Evolutionary conservation across 1,140 invertebrate genomes (phyloP).

Genomic region (Rhyzopertha dominica): DNA sequence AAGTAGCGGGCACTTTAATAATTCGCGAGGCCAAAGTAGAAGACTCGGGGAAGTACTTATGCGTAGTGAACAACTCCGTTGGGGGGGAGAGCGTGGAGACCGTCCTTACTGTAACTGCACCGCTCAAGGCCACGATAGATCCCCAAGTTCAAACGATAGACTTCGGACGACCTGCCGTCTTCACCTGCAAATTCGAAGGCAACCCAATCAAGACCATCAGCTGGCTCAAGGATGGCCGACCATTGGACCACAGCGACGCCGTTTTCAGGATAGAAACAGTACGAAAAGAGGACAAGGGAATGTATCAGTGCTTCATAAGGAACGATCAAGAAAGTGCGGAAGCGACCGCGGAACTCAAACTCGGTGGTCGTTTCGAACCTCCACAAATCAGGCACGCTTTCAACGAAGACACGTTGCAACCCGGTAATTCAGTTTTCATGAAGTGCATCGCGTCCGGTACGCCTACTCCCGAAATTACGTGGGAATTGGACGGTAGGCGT

Average conservation of each 20-base stretch:
- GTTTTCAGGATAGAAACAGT: slow-evolving; percentile 82
- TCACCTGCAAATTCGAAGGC: slow-evolving; percentile 85
- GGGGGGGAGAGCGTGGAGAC: slow-evolving; percentile 90
- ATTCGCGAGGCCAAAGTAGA: slow-evolving; percentile 85
- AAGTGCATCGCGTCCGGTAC: slow-evolving; percentile 78
- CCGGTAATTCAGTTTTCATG: slow-evolving; percentile 77
- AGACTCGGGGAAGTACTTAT: slow-evolving; percentile 90
- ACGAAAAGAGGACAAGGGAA: slow-evolving; percentile 91
- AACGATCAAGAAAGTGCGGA: slow-evolving; percentile 93
- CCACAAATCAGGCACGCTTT: slow-evolving; percentile 83
- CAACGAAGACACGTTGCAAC: slow-evolving; percentile 79
- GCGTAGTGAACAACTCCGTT: slow-evolving; percentile 90
- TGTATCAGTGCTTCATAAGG: slow-evolving; percentile 95
- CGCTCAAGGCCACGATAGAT: slow-evolving; percentile 79
- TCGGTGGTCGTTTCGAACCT: slow-evolving; percentile 88
- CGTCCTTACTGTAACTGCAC: slow-evolving; percentile 86
- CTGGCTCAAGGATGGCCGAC: slow-evolving; percentile 91
- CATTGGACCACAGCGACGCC: slow-evolving; percentile 70
- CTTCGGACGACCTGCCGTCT: slow-evolving; percentile 83
- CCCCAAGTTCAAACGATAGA: slow-evolving; percentile 88
- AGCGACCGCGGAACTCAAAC: slow-evolving; percentile 84
- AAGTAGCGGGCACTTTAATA: slow-evolving; percentile 90
- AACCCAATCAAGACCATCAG: slow-evolving; percentile 60
- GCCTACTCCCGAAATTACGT: slow-evolving; percentile 90
- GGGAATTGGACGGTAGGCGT: slow-evolving; percentile 87